Evolutionary conservation across 2,888 invertebrate species (phyloP).

Genomic region (Hetaerina titia): DNA sequence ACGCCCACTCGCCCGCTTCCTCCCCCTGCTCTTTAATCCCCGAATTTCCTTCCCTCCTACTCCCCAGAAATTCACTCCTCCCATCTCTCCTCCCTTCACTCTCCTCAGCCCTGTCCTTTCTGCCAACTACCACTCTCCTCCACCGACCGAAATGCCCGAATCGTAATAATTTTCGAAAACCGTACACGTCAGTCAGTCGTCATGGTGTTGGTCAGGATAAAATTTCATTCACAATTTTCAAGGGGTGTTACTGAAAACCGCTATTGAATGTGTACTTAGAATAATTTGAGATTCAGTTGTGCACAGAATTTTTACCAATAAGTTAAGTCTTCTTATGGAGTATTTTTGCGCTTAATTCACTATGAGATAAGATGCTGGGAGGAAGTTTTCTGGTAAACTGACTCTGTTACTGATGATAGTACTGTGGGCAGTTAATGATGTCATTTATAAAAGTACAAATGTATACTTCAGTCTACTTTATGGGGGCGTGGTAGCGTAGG

Average conservation of each 20-base stretch:
- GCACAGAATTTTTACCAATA: no score
- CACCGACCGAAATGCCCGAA: not conserved
- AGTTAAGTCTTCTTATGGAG: no score
- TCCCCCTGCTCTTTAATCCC: conserved; percentile 8
- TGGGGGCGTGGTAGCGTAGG: no score
- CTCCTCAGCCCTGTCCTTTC: not conserved
- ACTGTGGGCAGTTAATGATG: no score
- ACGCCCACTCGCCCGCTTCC: not conserved
- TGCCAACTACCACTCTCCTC: not conserved
- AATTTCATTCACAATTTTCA: not conserved
- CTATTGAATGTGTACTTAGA: no score
- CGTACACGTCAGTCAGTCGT: not conserved
- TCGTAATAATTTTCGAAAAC: not conserved
- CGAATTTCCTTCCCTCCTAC: not conserved
- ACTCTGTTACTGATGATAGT: no score
- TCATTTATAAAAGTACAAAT: no score
- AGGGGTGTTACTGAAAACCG: not conserved
- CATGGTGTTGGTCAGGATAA: not conserved
- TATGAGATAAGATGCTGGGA: no score
- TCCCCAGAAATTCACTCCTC: not conserved
- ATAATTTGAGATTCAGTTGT: no score
- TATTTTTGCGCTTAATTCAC: no score
- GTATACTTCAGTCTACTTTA: no score
- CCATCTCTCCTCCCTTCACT: not conserved
- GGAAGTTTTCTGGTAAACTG: no score